Percentiles rank a stretch among this genome's conserved stretches.
Evolutionary conservation across 2,888 invertebrate genomes (phyloP).

Genomic region (Psococerastis gibbosa): DNA sequence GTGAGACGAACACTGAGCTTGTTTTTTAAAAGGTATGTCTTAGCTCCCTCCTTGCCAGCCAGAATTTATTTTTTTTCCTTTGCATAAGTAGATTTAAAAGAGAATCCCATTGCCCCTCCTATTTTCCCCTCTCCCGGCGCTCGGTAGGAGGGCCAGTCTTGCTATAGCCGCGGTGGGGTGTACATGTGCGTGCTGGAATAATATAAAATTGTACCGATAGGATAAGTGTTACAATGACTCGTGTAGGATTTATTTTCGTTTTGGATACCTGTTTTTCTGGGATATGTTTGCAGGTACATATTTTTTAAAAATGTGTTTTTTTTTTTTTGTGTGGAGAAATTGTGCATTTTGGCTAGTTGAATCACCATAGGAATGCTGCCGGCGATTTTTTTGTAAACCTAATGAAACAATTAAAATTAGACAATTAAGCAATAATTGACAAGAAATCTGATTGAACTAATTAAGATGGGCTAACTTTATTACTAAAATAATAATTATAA

Average conservation of each 20-base stretch:
- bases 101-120: background rate
- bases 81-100: conserved; percentile 10
- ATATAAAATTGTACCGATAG: too few relatives aligned
- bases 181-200: too few relatives aligned
- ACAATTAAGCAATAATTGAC: too few relatives aligned
- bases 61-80: conserved; percentile 8
- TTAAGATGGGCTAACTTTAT: too few relatives aligned
- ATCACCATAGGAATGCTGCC: too few relatives aligned
- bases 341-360: too few relatives aligned
- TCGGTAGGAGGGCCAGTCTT: background rate
- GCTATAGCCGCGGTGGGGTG: background rate
- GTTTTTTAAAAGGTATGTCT: conserved; percentile 10
- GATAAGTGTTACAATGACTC: too few relatives aligned
- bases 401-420: too few relatives aligned
- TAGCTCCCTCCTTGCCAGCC: conserved; percentile 8
- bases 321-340: too few relatives aligned
- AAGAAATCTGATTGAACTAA: too few relatives aligned
- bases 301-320: conserved; percentile 4
- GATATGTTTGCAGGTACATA: conserved; percentile 5
- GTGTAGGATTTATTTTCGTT: background rate
- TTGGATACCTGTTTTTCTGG: conserved; percentile 7
- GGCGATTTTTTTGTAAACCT: too few relatives aligned
- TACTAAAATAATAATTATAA: too few relatives aligned
- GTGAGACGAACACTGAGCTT: conserved; percentile 1
- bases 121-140: background rate